phyloP scores from a whole-genome alignment of 2,888 invertebrate genomes.

The Smittia sp. region DNA sequence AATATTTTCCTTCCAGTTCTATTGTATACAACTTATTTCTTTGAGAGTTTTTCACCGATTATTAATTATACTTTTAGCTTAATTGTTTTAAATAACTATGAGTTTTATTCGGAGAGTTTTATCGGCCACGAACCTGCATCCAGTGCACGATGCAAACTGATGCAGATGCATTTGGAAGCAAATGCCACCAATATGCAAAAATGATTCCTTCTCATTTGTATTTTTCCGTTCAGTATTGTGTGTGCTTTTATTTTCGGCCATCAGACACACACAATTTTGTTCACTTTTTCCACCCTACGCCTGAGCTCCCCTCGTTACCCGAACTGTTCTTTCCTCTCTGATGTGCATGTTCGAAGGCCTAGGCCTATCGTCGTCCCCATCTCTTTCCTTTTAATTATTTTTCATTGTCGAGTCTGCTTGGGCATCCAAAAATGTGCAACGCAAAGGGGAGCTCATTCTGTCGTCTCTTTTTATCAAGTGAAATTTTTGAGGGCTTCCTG shows the following conservation, averaged over 20 bases:
- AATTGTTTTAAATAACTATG: neutral
- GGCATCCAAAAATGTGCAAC: neutral
- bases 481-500: neutral
- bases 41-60: slow-evolving; percentile 4
- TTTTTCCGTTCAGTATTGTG: neutral
- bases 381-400: neutral
- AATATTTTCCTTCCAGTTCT: neutral
- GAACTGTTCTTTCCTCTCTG: neutral
- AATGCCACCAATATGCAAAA: neutral
- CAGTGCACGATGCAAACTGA: slow-evolving; percentile 38
- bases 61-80: slow-evolving; percentile 17
- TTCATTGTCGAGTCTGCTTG: neutral
- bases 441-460: neutral
- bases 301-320: neutral
- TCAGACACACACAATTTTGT: neutral
- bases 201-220: neutral
- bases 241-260: neutral
- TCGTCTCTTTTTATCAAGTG: neutral
- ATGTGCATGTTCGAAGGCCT: neutral
- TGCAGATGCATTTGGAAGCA: neutral
- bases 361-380: neutral
- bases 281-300: neutral
- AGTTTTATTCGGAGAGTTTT: slow-evolving; percentile 23
- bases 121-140: slow-evolving; percentile 33
- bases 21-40: neutral